Base-by-base conservation (phyloP, 2,888 invertebrate genomes). In the Physocephala rufipes region DNA sequence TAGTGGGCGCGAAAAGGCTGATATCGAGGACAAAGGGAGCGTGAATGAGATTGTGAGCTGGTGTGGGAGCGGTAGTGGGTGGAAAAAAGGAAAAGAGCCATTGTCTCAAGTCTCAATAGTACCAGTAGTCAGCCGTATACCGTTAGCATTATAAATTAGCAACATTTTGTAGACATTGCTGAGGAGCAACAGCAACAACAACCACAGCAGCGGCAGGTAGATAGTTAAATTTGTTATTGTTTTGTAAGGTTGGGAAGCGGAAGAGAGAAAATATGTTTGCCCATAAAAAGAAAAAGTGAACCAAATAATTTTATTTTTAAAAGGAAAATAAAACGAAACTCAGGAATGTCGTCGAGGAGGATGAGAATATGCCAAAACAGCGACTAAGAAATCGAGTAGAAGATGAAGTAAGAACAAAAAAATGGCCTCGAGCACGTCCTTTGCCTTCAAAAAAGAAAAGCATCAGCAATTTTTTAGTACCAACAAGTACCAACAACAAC, bases 121-220 rank as follows among this genome's bases (percentile, higher is more conserved):
- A 30, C 53, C 36, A 62, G 28, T n/a, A 28, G 64, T 9, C 24
- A 19, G 58, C 58, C 36, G 36, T 13, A 53, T 19, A 45, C 51
- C 36, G 62, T 49, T 71, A 69, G 76, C 82, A 79, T 79, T 36
- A 83, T 83, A 83, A 83, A 83, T 83, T 83, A 80, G 83, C 82
- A 78, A 79, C 79, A 79, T 81, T 81, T 79, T 77, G 36, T 36
- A 36, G 36, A 36, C 36, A 36, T 36, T 36, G 36, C 4, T 7
- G 36, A 36, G 9, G 36, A 36, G 9, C 4, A 36, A 9, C 36
- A 36, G 36, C 36, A 36, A 9, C 36, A 36, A 36, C 4, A 36
- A 9, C 36, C 4, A 9, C 36, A 36, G 36, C 36, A 36, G 36
- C 36, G 9, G 36, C 36, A 36, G 36, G 36, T 36, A 36, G 36